Base-by-base conservation (phyloP, 2,113 vertebrate genomes). In the Mormyrus iriodes region DNA sequence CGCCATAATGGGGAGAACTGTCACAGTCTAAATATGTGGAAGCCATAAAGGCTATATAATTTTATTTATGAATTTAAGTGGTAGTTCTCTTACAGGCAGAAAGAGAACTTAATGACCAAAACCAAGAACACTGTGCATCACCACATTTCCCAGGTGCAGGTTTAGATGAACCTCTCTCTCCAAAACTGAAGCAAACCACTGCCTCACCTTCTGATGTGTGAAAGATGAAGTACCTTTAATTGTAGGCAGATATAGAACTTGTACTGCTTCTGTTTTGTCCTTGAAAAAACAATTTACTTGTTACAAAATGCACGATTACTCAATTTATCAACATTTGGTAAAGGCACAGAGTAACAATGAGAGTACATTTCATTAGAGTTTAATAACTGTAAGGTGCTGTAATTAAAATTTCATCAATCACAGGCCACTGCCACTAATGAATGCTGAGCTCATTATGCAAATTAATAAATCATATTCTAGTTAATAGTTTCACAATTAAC, bases 371-470 rank as follows among this genome's bases (percentile, higher is more conserved):
- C 94, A 96, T 96, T 95, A 95, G 90, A 84, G 85, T 94, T 95
- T 95, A 95, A 95, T 95, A 95, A 96, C 93, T 92, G 92, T 92
- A 91, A 95, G 93, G 93, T 95, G 93, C 94, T 93, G 93, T 95
- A 95, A 96, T 96, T 96, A 96, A 94, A 96, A 95, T 95, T 92
- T 91, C 93, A 96, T 96, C 94, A 95, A 95, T 96, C 93, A 93
- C 86, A 35, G 87, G 79, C 90, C 93, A 92, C 91, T 90, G 91
- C 93, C 92, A 89, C 91, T 88, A 95, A 95, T 91, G 92, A 95
- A 94, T 93, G 93, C 93, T 91, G 91, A 91, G 93, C 94, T 94
- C 93, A 95, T 96, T 95, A 95, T 95, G 95, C 93, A 95, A 95
- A 96, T 96, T 91, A 95, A 95, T 95, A 95, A 95, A 94, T 96